These are phyloP conservation scores for Polyergus mexicanus DNA, from an alignment of 1,140 invertebrate genomes.

Conservation along the genomic window DNA sequence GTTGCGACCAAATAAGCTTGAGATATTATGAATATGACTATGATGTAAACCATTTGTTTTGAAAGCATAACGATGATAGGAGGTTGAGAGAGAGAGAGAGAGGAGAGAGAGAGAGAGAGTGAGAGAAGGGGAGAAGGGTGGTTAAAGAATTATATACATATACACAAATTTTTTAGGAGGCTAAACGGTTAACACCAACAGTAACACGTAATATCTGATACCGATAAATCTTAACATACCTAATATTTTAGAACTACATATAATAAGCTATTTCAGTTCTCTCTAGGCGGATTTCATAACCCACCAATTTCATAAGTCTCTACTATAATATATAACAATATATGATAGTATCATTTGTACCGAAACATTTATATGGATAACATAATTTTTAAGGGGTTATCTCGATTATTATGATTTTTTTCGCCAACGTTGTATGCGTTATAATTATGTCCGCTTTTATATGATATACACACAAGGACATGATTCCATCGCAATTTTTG, in stretches of 20 bases:
- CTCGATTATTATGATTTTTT: slow-evolving; percentile 26
- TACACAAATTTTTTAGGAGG: slow-evolving; percentile 64
- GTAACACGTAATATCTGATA: slow-evolving; percentile 68
- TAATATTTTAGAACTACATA: slow-evolving; percentile 54
- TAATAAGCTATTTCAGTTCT: slow-evolving; percentile 66
- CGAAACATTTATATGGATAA: slow-evolving; percentile 62
- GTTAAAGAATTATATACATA: slow-evolving; percentile 51
- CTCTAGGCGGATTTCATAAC: slow-evolving; percentile 59
- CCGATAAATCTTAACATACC: slow-evolving; percentile 61
- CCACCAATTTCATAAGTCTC: slow-evolving; percentile 66
- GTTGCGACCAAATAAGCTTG: slow-evolving; percentile 70
- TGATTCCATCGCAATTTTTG: slow-evolving; percentile 19
- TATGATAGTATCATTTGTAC: slow-evolving; percentile 73
- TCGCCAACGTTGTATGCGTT: slow-evolving; percentile 5
- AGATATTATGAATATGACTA: slow-evolving; percentile 58
- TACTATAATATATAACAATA: slow-evolving; percentile 58
- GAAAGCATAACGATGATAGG: not conserved
- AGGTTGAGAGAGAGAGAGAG: not conserved
- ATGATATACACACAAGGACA: slow-evolving; percentile 10
- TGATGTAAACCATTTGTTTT: slow-evolving; percentile 46
- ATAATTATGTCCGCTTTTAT: slow-evolving; percentile 29
- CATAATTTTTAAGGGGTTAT: slow-evolving; percentile 61
- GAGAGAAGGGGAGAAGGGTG: not conserved
- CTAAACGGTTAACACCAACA: slow-evolving; percentile 73
- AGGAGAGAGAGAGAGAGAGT: not conserved